Evolutionary conservation across 2,797 vertebrate species (phyloP).

Genomic region (Mus caroli): DNA sequence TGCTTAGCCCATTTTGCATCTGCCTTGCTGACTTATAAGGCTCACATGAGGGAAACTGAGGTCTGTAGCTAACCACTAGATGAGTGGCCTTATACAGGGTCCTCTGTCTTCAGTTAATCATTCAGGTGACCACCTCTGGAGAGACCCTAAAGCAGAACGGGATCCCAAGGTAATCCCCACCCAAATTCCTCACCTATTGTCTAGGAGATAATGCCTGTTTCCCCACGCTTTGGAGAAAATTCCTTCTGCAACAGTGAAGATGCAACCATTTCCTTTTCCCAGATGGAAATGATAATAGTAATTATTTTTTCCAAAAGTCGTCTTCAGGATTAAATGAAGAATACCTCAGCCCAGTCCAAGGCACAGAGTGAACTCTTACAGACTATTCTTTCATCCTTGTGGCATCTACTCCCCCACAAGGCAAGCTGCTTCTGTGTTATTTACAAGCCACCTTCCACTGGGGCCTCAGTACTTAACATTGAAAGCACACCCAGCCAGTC

Average conservation of each 20-base stretch:
- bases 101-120: background rate
- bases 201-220: background rate
- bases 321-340: constrained; percentile 19
- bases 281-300: constrained; percentile 5
- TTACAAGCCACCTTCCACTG: background rate
- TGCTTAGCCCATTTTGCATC: background rate
- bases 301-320: background rate
- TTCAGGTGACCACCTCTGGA: background rate
- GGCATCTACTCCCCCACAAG: background rate
- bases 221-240: constrained; percentile 29
- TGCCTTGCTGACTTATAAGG: background rate
- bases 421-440: background rate
- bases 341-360: background rate
- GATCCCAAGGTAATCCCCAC: background rate
- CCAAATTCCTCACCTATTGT: constrained; percentile 43
- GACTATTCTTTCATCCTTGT: background rate
- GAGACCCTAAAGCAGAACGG: background rate
- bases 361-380: background rate
- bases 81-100: background rate
- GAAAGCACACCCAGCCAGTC: background rate
- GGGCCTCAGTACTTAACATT: background rate
- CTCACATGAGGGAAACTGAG: background rate
- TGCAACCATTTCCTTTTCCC: background rate
- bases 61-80: background rate
- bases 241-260: background rate